These are phyloP conservation scores for Phylloscopus collybita DNA, from an alignment of 2,797 vertebrate species.

Conservation along the genomic window DNA sequence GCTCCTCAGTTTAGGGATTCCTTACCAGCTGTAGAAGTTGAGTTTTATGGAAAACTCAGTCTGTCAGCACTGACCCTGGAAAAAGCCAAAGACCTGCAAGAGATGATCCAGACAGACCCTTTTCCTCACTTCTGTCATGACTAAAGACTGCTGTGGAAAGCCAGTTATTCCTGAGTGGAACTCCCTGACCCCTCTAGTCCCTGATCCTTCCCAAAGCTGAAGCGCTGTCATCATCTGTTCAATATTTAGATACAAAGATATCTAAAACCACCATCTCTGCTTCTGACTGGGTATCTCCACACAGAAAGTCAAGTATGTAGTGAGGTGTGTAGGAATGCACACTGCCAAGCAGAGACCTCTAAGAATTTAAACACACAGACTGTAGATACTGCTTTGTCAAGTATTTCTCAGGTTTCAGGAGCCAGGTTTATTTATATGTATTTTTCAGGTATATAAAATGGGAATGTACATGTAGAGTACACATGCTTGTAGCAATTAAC, in stretches of 20 bases:
- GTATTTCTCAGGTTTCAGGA: background rate
- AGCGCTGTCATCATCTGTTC: background rate
- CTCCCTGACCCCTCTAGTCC: background rate
- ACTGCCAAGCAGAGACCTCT: background rate
- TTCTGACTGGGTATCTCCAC: background rate
- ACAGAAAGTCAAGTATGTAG: background rate
- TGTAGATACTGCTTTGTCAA: background rate
- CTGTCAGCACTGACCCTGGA: background rate
- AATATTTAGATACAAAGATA: fast-evolving
- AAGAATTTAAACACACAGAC: background rate
- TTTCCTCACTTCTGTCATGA: background rate
- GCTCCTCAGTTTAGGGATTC: background rate
- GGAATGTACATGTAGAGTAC: background rate
- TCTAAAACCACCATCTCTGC: background rate
- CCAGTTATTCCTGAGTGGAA: background rate
- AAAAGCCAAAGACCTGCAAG: background rate
- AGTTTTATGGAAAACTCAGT: background rate
- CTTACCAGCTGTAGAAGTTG: background rate
- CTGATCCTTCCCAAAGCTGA: background rate
- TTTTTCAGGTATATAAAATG: background rate
- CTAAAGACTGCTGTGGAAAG: background rate
- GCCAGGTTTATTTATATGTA: fast-evolving
- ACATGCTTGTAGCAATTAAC: background rate
- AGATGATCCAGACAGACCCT: background rate
- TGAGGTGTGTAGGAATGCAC: background rate